Base-by-base conservation (phyloP, 2,888 invertebrate species). In the Alitta virens region DNA sequence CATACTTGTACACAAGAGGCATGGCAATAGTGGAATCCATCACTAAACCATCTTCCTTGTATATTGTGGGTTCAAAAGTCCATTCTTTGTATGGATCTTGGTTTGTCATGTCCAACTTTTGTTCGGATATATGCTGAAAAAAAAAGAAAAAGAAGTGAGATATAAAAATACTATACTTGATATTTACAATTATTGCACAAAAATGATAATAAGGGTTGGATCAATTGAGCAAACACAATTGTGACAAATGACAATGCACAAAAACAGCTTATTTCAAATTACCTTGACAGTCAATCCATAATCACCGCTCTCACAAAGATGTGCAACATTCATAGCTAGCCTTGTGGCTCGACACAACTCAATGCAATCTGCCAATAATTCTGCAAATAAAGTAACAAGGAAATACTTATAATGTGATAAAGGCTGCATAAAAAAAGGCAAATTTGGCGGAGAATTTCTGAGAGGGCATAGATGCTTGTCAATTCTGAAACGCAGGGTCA, bases 1-100 rank as follows among this genome's bases (percentile, higher is more conserved):
- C 53, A 25, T 72, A 74, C 42, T 66, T 60, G 18, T 71, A 62
- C n/a, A 70, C 69, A 14, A 75, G 59, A n/a, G 77, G 75, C 24
- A 76, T 38, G 2, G 70, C 69, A 9, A 66, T 55, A 2, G 67
- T 58, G 2, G 77, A 75, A 26, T 69, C 74, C 71, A 77, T 71
- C 18, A 76, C 68, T 1, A 76, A 62, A 12, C 74, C 74, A 63
- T 77, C 76, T 55, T 77, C 77, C 51, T 71, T 68, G 63, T 74
- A 77, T 40, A 72, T 27, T 5, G 12, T 12, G n/a, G 54, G 40
- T 40, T 71, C 69, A 56, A 72, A 64, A 0, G 56, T 65, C 68
- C 70, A 68, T 40, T 60, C 52, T 24, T 60, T 21, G 49, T 62
- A 61, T 9, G 51, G 50, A 49, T 66, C 61, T 24, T 53, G 27